phyloP scores from a whole-genome alignment of 2,888 invertebrate genomes.

The Ptychoptera albimana region DNA sequence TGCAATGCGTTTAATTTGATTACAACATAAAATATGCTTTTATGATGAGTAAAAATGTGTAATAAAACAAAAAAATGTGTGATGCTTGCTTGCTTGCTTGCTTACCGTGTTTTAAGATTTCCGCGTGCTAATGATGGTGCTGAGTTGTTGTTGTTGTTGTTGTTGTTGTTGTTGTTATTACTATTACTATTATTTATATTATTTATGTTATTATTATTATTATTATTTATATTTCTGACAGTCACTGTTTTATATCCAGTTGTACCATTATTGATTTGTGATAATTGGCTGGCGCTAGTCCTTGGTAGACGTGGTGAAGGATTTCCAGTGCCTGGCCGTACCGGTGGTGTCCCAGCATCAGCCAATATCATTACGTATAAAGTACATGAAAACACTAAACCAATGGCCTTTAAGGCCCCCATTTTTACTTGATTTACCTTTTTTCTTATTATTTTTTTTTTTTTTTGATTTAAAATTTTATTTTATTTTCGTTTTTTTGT shows the following conservation, averaged over 20 bases:
- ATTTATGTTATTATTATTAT: too few relatives aligned
- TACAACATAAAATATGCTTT: too few relatives aligned
- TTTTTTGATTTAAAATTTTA: background rate
- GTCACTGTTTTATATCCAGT: slow-evolving; percentile 1
- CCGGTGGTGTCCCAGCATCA: slow-evolving; percentile 17
- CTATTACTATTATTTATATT: too few relatives aligned
- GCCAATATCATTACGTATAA: slow-evolving; percentile 10
- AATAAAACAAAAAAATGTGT: too few relatives aligned
- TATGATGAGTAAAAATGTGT: too few relatives aligned
- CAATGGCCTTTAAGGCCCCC: slow-evolving; percentile 25
- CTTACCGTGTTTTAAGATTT: too few relatives aligned
- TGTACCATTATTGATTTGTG: slow-evolving; percentile 21
- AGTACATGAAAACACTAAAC: slow-evolving; percentile 9
- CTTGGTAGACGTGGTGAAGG: slow-evolving; percentile 37
- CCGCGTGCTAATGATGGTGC: too few relatives aligned
- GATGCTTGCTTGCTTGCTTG: too few relatives aligned
- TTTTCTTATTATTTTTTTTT: background rate
- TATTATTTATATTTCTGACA: too few relatives aligned
- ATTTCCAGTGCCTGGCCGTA: slow-evolving; percentile 25
- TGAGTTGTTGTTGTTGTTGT: too few relatives aligned
- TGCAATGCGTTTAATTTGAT: too few relatives aligned
- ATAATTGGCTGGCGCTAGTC: slow-evolving; percentile 40
- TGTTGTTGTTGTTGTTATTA: too few relatives aligned
- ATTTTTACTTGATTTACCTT: slow-evolving; percentile 11
- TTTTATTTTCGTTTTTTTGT: background rate